phyloP scores from a whole-genome alignment of 1,140 invertebrate species.

The Drosophila equinoxialis region DNA sequence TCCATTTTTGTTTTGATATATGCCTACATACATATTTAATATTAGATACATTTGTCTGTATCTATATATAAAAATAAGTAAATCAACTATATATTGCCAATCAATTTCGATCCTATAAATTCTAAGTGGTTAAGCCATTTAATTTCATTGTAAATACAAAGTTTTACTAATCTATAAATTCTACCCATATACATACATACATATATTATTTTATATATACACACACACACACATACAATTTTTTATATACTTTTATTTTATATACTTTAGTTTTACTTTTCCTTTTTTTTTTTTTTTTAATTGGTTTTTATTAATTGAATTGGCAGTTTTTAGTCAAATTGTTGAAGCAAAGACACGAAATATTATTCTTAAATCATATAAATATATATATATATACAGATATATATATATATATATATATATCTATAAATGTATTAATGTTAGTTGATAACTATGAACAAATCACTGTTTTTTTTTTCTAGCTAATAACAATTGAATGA shows the following conservation, averaged over 20 bases:
- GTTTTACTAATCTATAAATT: slow-evolving; percentile 2
- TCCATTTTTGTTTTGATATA: slow-evolving; percentile 33
- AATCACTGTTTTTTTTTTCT: slow-evolving; percentile 66
- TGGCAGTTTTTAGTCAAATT: slow-evolving; percentile 70
- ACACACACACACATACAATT: background rate
- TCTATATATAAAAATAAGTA: background rate
- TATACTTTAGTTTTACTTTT: background rate
- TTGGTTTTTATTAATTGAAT: slow-evolving; percentile 1
- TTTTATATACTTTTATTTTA: background rate
- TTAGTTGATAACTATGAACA: slow-evolving; percentile 61
- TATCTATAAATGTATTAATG: slow-evolving; percentile 63
- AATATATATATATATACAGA: slow-evolving; percentile 32
- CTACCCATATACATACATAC: background rate
- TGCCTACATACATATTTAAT: slow-evolving; percentile 8
- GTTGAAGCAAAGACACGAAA: slow-evolving; percentile 43
- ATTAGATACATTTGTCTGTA: background rate
- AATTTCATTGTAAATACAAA: slow-evolving; percentile 27
- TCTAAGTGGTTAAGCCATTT: slow-evolving; percentile 32
- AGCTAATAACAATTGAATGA: slow-evolving; percentile 78
- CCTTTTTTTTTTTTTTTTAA: slow-evolving; percentile 28
- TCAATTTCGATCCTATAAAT: slow-evolving; percentile 40
- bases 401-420: slow-evolving; percentile 8
- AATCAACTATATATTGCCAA: background rate
- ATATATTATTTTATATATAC: background rate
- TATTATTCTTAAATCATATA: slow-evolving; percentile 19